phyloP scores from a whole-genome alignment of 37 sponge, comb jelly and placozoan species.

The Aplysina aerophoba region DNA sequence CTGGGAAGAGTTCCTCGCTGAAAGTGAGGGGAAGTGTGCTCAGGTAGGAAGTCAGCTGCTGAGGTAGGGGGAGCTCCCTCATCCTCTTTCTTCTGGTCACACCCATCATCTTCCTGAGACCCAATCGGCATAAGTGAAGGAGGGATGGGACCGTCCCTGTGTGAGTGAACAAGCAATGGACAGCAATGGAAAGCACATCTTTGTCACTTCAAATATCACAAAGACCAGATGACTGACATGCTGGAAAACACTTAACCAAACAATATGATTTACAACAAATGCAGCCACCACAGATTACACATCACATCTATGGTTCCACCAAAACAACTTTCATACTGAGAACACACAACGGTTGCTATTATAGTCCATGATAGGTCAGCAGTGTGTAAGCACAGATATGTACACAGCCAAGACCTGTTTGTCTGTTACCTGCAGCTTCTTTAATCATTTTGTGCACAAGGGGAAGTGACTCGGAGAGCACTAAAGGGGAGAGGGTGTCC shows the following conservation, averaged over 20 bases:
- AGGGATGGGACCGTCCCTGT: conserved; percentile 71
- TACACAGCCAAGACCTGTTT: not conserved
- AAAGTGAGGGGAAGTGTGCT: conserved; percentile 56
- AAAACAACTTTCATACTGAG: no score
- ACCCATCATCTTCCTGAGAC: conserved; percentile 58
- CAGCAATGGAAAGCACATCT: no score
- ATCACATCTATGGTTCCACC: no score
- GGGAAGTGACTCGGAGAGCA: conserved; percentile 57
- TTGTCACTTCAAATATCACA: no score
- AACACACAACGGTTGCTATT: no score
- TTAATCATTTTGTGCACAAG: conserved; percentile 49
- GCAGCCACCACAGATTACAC: no score
- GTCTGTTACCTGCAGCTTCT: conserved; percentile 49
- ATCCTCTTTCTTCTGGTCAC: conserved; percentile 60
- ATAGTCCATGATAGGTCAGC: no score
- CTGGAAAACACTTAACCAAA: no score
- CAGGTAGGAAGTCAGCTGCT: conserved; percentile 63
- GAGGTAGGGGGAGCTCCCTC: conserved; percentile 83
- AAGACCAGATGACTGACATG: no score
- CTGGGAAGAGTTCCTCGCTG: conserved; percentile 51
- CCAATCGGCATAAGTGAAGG: conserved; percentile 71
- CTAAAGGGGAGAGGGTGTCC: conserved; percentile 48
- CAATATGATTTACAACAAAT: no score
- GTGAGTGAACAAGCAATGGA: no score
- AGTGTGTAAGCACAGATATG: not conserved